phyloP scores from a whole-genome alignment of 1,140 invertebrate genomes.

The Ylistrum balloti region DNA sequence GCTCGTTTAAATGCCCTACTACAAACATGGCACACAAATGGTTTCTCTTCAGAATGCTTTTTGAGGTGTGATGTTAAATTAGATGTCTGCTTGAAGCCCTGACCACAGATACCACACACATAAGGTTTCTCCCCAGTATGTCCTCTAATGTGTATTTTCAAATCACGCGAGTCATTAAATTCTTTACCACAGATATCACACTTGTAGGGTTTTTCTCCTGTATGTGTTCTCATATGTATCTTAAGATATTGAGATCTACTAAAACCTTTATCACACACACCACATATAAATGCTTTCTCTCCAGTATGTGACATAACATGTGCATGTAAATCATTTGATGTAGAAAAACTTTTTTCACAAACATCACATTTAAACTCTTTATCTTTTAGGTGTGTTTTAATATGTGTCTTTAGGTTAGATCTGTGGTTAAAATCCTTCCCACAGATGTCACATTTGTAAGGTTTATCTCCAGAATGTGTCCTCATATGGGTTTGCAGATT shows the following conservation, averaged over 20 bases:
- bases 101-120: conserved; percentile 22
- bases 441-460: conserved; percentile 87
- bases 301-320: neutral
- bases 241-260: neutral
- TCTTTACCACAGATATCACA: conserved; percentile 44
- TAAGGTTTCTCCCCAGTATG: conserved; percentile 51
- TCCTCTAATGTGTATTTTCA: conserved; percentile 14
- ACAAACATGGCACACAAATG: conserved; percentile 45
- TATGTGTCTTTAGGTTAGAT: conserved; percentile 5
- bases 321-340: neutral
- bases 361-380: neutral
- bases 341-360: neutral
- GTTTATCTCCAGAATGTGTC: conserved; percentile 92
- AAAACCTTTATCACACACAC: neutral
- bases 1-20: neutral
- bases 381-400: neutral
- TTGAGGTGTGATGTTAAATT: conserved; percentile 40
- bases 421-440: neutral
- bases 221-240: conserved; percentile 34
- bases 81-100: neutral
- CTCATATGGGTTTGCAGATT: conserved; percentile 87
- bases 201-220: conserved; percentile 42
- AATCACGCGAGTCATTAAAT: neutral
- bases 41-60: conserved; percentile 45
- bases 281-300: conserved; percentile 40